Evolutionary conservation across 2,113 vertebrate species (phyloP), one percentile per base, ranked within the genome.

Genomic region (Hippoglossus stenolepis): DNA sequence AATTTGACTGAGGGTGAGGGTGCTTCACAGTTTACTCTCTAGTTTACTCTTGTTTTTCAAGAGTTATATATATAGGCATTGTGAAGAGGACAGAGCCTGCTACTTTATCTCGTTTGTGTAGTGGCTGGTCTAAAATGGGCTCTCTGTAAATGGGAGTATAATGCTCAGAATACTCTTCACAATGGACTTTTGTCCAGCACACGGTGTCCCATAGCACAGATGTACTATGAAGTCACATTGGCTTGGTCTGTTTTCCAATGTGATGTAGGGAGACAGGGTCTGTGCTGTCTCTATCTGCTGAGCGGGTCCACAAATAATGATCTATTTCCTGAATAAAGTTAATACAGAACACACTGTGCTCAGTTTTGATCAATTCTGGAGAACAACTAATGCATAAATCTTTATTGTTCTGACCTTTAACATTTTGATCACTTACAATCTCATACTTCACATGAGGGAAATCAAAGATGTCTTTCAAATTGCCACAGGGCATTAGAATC

Each of bases 121-220:
- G 57, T 53, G 72, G 49, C 49, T 70, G 40, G 26, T 70, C 67
- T 70, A 66, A 81, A 84, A 65, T 54, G 72, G 35, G 21, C 47
- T 8, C 7, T 17, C 49, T 85, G 69, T 74, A 79, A 67, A 61
- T n/a, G 21, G 20, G 45, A 77, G 63, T 54, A 70, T 82, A 75
- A 65, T 59, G 77, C 70, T 49, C 56, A 1, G 38, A 77, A 69
- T 64, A 20, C 56, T 12, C 14, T 40, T 79, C 79, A 89, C 89
- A 88, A 79, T 78, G 67, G 62, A 68, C 53, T 80, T 84, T 89
- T 90, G 85, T 89, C 18, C 14, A 7, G 35, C n/a, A 18, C 62
- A 51, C 31, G 61, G 75, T 83, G 80, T 85, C 64, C 62, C 76
- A 5, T 75, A 73, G 79, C 86, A 72, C 67, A 69, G 13, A 79